Base-by-base conservation (phyloP, 2,113 vertebrate species). In the Butorides virescens region DNA sequence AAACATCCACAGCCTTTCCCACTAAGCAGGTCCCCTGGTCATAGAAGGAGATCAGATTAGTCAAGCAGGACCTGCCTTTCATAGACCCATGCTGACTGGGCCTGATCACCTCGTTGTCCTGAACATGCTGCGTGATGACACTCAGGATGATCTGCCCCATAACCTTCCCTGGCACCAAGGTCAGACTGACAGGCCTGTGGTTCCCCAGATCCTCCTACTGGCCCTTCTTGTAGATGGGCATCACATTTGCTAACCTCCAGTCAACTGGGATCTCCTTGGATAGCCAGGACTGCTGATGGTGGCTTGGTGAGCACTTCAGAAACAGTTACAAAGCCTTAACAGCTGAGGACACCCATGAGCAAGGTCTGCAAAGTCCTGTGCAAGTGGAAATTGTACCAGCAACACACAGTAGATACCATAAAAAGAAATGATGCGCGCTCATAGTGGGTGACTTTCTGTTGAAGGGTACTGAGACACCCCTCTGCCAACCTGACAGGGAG, bases 121-220 rank as follows among this genome's bases (percentile, higher is more conserved):
- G 5, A 20, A 30, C 0, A 0, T 50, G 18, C 34, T 5, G 1
- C 4, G 2, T 34, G n/a, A 34, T n/a, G 22, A 2, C 14, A 73
- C 12, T 47, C 8, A 17, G 6, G 4, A 59, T 66, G 10, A 62
- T 18, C 29, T 66, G 16, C 67, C 61, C 29, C 9, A 36, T 11
- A 66, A 11, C 3, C 13, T 78, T 78, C 47, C 39, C 37, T 1
- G 2, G 5, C 46, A 52, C 15, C 0, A 1, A 42, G 23, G 25
- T 59, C 63, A 77, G 8, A 17, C 63, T 30, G 44, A 30, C 26
- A 77, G 16, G 32, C 16, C 26, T 36, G 5, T 36, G 36, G 17
- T 27, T 62, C 21, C 37, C 37, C 1, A 1, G 7, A 52, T 52
- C 10, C 26, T 83, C 7, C 27, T 66, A 76, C 22, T 6, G 7